Percentiles rank a stretch among this genome's conserved stretches.
These are phyloP conservation scores for Montipora foliosa DNA, from an alignment of 64 coral and sea anemone genomes.

Conservation along the genomic window DNA sequence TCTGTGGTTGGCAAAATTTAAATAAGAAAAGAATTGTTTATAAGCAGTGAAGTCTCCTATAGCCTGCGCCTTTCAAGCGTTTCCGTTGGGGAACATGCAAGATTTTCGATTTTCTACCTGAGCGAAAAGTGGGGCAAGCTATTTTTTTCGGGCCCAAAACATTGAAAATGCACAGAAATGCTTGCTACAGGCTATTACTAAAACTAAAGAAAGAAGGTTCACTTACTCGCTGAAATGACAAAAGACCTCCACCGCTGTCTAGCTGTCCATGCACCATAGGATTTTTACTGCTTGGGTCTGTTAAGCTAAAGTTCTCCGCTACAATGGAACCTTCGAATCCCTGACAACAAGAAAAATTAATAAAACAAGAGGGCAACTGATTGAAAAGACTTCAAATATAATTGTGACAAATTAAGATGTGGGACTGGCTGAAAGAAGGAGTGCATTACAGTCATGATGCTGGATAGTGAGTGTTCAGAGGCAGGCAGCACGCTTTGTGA, in stretches of 20 bases:
- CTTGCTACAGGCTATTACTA: too few species aligned
- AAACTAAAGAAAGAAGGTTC: background rate
- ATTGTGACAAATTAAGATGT: too few species aligned
- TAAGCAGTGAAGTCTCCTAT: too few species aligned
- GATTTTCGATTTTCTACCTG: too few species aligned
- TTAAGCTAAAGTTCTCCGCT: slow-evolving; percentile 82
- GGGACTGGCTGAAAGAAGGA: background rate
- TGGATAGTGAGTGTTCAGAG: background rate
- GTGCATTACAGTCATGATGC: background rate
- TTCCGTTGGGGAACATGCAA: too few species aligned
- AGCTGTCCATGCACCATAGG: slow-evolving; percentile 42
- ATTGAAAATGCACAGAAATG: too few species aligned
- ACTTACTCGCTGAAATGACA: slow-evolving; percentile 74
- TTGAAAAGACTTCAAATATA: background rate
- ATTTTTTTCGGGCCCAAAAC: too few species aligned
- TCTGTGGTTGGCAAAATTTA: too few species aligned
- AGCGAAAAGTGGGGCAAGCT: too few species aligned
- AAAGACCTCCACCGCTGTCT: slow-evolving; percentile 82
- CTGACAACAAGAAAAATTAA: slow-evolving; percentile 10
- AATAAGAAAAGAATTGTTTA: too few species aligned
- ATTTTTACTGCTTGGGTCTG: slow-evolving; percentile 70
- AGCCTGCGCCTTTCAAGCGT: too few species aligned
- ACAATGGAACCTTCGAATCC: slow-evolving; percentile 94
- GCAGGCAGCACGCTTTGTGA: too few species aligned
- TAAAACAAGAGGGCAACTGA: background rate